These are phyloP conservation scores for Neodontobutis hainanensis DNA, from an alignment of 2,113 vertebrate species.

Conservation along the genomic window DNA sequence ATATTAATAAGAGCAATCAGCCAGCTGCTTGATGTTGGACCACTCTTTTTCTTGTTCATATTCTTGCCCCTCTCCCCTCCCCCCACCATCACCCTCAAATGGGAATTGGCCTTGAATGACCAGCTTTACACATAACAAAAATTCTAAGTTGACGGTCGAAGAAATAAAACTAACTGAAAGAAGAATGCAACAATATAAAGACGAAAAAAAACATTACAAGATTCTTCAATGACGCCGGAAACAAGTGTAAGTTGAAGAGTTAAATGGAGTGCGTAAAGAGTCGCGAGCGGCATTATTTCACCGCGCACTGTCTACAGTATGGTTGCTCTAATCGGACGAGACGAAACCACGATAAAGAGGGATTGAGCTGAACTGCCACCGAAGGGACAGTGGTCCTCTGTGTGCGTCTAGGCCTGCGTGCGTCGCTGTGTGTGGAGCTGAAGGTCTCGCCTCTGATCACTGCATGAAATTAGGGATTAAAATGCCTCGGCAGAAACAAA, in stretches of 20 bases:
- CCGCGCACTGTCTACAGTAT: slow-evolving; percentile 39
- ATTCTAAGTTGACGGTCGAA: too few species aligned
- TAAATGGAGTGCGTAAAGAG: not conserved
- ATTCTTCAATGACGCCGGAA: too few species aligned
- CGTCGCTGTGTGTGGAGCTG: slow-evolving; percentile 49
- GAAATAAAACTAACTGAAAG: too few species aligned
- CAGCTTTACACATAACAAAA: slow-evolving; percentile 16
- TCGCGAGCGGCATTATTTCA: slow-evolving; percentile 25
- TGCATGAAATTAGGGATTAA: slow-evolving; percentile 82
- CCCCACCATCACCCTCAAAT: too few species aligned
- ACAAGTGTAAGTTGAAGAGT: not conserved
- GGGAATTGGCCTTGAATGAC: slow-evolving; percentile 42
- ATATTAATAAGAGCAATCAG: slow-evolving; percentile 85
- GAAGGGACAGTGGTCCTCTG: slow-evolving; percentile 53
- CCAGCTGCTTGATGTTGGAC: slow-evolving; percentile 82
- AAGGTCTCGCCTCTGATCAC: slow-evolving; percentile 71
- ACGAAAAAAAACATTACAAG: not conserved
- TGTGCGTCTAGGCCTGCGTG: not conserved
- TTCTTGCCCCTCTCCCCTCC: not conserved
- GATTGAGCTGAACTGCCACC: slow-evolving; percentile 65
- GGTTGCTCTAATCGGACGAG: slow-evolving; percentile 55
- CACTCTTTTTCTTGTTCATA: not conserved
- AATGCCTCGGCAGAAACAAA: slow-evolving; percentile 83
- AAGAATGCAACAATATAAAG: not conserved
- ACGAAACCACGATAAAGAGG: slow-evolving; percentile 43